Evolutionary conservation across 2,888 invertebrate species (phyloP), one percentile per base, ranked within the genome.

Genomic region (Monochamus alternatus): DNA sequence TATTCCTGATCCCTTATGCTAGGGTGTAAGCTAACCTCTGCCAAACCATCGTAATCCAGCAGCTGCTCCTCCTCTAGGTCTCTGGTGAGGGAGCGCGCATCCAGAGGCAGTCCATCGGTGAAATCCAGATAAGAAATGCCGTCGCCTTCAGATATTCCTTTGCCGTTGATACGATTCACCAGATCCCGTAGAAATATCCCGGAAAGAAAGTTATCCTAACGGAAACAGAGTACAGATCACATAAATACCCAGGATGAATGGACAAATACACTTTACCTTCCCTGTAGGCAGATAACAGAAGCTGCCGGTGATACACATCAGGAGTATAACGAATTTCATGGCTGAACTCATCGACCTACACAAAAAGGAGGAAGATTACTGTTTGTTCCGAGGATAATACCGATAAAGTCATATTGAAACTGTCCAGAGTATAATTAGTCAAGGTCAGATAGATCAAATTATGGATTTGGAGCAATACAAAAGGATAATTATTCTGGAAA

Each of bases 1-100:
- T 95, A 97, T 86, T 97, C 97, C 84, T 95, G 95, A 88, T 97
- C 97, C 38, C 97, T 92, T 77, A 96, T 91, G 81, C 95, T 95
- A 4, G 96, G 95, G 89, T 93, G 94, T 14, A 93, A 92, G 87
- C 93, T 94, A 52, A 81, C 64, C 62, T 81, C 81, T 9, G 94
- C 91, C 69, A 85, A 69, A 77, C 87, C 92, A 79, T 95, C 95
- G 86, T 95, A 96, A 87, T 95, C 95, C 80, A 93, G 88, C 75
- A 88, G 83, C 68, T 85, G 85, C 68, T 85, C 86, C 55, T 85
- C 85, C 91, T 84, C 93, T 92, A 85, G 90, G 90, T 86, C 92
- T 91, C 84, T 84, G 75, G 81, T 75, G 67, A 88, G 75, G 7
- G 87, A 85, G 12, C 87, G 83, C 4, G 84, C 82, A 63, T 86